Evolutionary conservation across 2,888 invertebrate species (phyloP).

Genomic region (Molorchus minor): DNA sequence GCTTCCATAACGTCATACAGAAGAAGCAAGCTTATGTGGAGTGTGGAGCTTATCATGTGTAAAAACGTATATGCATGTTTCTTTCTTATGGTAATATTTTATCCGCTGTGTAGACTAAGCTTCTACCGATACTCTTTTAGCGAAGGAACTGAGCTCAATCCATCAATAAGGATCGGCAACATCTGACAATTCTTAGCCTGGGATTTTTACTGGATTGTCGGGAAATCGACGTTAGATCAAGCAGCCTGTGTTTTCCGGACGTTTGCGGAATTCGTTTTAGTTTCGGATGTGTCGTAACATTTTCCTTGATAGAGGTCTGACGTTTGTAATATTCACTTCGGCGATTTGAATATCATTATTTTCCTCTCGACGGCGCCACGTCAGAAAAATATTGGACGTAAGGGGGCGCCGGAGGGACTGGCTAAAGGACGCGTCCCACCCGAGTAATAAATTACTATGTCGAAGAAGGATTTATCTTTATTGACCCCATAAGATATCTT

Average conservation of each 20-base stretch:
- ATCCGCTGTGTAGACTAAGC: conserved; percentile 43
- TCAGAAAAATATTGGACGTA: conserved; percentile 2
- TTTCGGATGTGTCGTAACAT: conserved; percentile 39
- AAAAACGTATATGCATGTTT: conserved; percentile 47
- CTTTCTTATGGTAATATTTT: conserved; percentile 52
- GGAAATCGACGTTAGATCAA: conserved; percentile 53
- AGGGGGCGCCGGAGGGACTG: background rate
- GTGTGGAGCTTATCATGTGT: conserved; percentile 38
- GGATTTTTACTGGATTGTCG: conserved; percentile 58
- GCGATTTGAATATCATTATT: conserved; percentile 52
- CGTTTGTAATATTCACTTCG: conserved; percentile 53
- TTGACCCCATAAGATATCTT: background rate
- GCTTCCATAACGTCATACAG: conserved; percentile 22
- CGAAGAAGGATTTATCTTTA: background rate
- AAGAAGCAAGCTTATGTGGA: conserved; percentile 26
- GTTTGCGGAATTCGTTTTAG: conserved; percentile 42
- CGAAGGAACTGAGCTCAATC: conserved; percentile 51
- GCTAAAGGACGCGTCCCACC: background rate
- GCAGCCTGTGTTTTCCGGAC: conserved; percentile 44
- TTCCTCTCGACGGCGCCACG: conserved; percentile 43
- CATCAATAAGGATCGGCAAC: conserved; percentile 58
- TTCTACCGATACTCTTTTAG: conserved; percentile 30
- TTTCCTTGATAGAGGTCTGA: conserved; percentile 54
- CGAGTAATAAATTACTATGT: background rate
- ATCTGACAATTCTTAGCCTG: conserved; percentile 56